Percentiles rank a stretch among this genome's conserved stretches.
These are phyloP conservation scores for Pontoporia blainvillei DNA, from an alignment of 2,113 vertebrate species.

Conservation along the genomic window DNA sequence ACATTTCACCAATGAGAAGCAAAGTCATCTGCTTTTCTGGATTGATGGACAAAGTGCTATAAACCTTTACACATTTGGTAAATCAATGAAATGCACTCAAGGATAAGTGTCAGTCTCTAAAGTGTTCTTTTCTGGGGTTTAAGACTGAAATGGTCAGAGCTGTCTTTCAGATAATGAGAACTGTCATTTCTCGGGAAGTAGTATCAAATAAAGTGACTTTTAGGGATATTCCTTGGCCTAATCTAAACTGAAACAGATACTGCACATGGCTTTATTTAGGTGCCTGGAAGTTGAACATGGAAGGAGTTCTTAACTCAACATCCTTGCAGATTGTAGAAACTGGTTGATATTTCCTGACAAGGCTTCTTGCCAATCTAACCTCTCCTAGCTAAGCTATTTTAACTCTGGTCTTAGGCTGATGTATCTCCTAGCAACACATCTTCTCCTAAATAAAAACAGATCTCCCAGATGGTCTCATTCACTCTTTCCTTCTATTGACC, in stretches of 20 bases:
- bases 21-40: not conserved
- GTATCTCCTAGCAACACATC: constrained; percentile 39
- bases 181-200: not conserved
- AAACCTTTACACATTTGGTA: not conserved
- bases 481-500: not conserved
- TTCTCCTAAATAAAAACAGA: constrained; percentile 58
- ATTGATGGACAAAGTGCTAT: not conserved
- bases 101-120: not conserved
- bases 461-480: constrained; percentile 7
- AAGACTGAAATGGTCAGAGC: not conserved
- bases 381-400: constrained; percentile 49
- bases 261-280: constrained; percentile 46
- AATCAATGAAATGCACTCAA: not conserved
- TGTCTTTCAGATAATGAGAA: not conserved
- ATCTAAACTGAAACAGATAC: constrained; percentile 35
- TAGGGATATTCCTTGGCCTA: not conserved
- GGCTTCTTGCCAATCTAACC: constrained; percentile 42
- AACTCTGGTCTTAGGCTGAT: constrained; percentile 38
- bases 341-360: constrained; percentile 54
- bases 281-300: constrained; percentile 34
- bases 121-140: not conserved
- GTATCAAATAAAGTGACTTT: constrained; percentile 17
- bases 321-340: constrained; percentile 46
- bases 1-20: not conserved
- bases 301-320: constrained; percentile 46